Conservation (phyloP, 2,113 vertebrate genomes). For the Grammomys dolichurus region DNA sequence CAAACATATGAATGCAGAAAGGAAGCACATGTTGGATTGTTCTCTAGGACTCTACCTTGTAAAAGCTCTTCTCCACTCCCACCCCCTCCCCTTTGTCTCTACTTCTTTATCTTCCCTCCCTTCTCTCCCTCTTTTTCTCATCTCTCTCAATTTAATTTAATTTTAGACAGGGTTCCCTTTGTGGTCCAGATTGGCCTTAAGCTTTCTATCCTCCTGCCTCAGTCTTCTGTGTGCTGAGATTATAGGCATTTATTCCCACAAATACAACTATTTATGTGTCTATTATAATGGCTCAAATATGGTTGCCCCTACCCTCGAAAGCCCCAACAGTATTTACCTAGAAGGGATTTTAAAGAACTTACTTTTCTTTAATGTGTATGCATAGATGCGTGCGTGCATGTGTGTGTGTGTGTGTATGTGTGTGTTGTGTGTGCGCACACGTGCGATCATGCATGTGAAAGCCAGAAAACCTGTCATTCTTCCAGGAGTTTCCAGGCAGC, state of each 20-base stretch:
- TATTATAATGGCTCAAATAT: not conserved
- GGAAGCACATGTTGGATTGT: slow-evolving; percentile 32
- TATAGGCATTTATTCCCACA: not conserved
- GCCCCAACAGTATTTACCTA: not conserved
- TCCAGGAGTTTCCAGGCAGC: not conserved
- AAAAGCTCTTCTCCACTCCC: not conserved
- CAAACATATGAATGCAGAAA: slow-evolving; percentile 29
- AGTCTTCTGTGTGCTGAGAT: not conserved
- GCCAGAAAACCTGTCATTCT: not conserved
- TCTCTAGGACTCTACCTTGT: not conserved
- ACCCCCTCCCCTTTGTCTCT: rapidly evolving
- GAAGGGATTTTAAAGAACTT: slow-evolving; percentile 23
- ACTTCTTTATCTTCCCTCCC: too few species aligned
- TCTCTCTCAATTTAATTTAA: not conserved
- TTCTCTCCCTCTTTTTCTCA: too few species aligned
- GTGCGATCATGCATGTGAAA: not conserved
- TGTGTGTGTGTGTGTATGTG: too few species aligned
- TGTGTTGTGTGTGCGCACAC: too few species aligned
- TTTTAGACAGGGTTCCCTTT: not conserved
- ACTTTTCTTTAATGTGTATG: too few species aligned
- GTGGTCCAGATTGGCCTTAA: not conserved
- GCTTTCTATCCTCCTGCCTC: not conserved
- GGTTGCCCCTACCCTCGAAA: not conserved
- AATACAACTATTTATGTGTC: not conserved
- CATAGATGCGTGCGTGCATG: not conserved